Base-by-base conservation (phyloP, 2,888 invertebrate species). In the Vanessa cardui region DNA sequence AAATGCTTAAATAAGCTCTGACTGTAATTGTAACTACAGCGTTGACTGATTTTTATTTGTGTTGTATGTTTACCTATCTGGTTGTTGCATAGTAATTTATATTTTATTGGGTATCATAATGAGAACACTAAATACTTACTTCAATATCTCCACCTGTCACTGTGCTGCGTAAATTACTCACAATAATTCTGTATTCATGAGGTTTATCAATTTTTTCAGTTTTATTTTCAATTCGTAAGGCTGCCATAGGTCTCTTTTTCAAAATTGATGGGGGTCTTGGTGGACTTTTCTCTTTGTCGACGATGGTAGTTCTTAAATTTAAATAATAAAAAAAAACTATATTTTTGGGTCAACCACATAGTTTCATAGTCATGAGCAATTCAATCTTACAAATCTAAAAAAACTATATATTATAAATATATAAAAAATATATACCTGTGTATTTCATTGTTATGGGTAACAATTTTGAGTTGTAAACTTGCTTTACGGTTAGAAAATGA, bases 61-160 rank as follows among this genome's bases (percentile, higher is more conserved):
- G 26, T 26, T 26, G 26, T 26, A 26, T 26, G 26, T 26, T 26
- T 26, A 26, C 5, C 4, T 26, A 5, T 5, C 5, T 26, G 26
- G 26, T 26, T 26, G 5, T 26, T 26, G 26, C 5, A 5, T 26
- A 39, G 39, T 12, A 39, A 39, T 39, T 33, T 39, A 12, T 12
- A 39, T 39, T 39, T 39, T 12, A 9, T 12, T 0, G 2, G 4
- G 12, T 39, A 39, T 39, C 2, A 39, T 39, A 12, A 39, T 12
- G 39, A 39, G 12, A 39, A 39, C 12, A 39, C 18, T 47, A 56
- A 56, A 33, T 18, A 61, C 71, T 58, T 89, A 97, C 97, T 89
- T 97, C 95, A 75, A 99, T 97, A 85, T 99, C 98, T 78, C 97
- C 96, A 76, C 97, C 96, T 16, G 98, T 97, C 6, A 98, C 98